Base-by-base conservation (phyloP, 2,113 vertebrate species). In the Egretta garzetta region DNA sequence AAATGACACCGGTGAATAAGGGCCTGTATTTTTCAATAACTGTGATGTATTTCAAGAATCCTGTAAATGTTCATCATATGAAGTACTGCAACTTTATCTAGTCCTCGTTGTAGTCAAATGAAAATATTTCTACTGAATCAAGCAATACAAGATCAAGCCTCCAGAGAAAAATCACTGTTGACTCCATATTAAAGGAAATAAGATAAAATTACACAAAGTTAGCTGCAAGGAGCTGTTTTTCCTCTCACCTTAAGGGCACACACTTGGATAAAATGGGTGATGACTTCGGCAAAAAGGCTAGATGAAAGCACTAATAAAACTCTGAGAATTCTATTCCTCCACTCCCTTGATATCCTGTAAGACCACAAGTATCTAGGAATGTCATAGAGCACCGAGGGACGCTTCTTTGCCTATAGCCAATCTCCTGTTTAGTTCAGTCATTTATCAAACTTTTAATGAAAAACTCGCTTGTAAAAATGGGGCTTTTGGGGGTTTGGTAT, bases 391-490 rank as follows among this genome's bases (percentile, higher is more conserved):
- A 88, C 49, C 12, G 13, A 22, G 53, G 18, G 17, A 50, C 0
- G 0, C 5, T 53, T 58, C 60, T 41, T 55, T 86, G 37, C 49
- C 39, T 37, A 32, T 2, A 56, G 21, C 4, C 0, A 50, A 37
- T 20, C n/a, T 75, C 52, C 27, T 56, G 14, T 24, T 76, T 76
- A 8, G 1, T 30, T 63, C 32, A 63, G n/a, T 39, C 39, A 91
- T 60, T 74, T 47, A 64, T 63, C 28, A 89, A 33, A 14, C 2
- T 49, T 88, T 19, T 58, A 73, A 76, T 33, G 6, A 76, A 80
- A 86, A 91, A 10, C 2, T 22, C 50, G 52, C 13, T 26, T 62
- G 30, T 24, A 74, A 76, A 94, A 91, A 45, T 6, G 9, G 4
- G 3, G 3, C 1, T 28, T 49, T 71, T 58, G 33, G 30, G 6